These are phyloP conservation scores for Rhea pennata DNA, from an alignment of 2,113 vertebrate genomes.

Conservation along the genomic window DNA sequence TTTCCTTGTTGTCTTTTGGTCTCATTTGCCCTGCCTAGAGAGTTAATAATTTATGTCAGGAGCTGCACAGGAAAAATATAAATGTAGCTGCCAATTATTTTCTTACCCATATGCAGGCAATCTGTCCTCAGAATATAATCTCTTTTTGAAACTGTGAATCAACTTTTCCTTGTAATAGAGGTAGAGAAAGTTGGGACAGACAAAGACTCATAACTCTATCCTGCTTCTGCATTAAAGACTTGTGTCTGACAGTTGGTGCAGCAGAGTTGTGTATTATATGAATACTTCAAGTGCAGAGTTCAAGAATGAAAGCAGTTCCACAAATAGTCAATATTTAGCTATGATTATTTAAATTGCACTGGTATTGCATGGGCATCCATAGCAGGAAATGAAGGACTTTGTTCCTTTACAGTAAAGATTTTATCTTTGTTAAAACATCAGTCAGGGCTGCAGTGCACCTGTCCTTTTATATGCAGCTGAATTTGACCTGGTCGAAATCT, in stretches of 20 bases:
- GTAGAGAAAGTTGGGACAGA: neutral
- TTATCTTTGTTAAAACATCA: neutral
- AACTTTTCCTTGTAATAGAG: neutral
- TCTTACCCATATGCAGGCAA: neutral
- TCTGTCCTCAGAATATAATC: neutral
- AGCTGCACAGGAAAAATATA: neutral
- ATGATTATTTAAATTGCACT: neutral
- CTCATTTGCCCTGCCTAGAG: neutral
- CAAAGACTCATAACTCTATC: neutral
- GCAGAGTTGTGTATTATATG: neutral
- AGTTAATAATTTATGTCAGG: neutral
- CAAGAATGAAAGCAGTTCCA: neutral
- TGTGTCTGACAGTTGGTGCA: fast-evolving
- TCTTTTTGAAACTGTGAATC: neutral
- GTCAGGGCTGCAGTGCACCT: neutral
- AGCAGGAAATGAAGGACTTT: neutral
- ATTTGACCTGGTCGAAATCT: neutral
- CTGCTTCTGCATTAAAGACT: neutral
- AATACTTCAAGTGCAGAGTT: neutral
- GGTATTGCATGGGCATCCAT: neutral
- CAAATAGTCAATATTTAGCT: neutral
- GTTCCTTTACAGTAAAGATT: neutral
- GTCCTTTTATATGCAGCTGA: neutral
- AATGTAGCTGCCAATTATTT: neutral
- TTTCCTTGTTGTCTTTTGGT: neutral